Evolutionary conservation across 2,888 invertebrate genomes (phyloP).

Genomic region (Caenorhabditis zanzibari): DNA sequence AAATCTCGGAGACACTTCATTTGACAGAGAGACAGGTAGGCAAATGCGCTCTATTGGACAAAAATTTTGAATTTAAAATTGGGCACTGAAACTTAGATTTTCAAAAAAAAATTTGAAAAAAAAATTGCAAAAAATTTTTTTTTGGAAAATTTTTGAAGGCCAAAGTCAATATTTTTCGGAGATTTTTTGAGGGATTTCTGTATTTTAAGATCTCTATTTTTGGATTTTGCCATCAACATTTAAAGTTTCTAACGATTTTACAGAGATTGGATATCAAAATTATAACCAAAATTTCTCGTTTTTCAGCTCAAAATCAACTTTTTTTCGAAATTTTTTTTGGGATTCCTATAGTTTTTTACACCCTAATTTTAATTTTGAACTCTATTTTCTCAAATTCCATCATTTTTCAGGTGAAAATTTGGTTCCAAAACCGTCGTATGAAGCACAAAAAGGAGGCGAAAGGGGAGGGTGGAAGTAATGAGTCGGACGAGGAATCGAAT

Average conservation of each 20-base stretch:
- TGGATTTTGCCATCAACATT: background rate
- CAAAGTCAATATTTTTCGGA: too few relatives aligned
- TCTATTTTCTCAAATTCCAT: background rate
- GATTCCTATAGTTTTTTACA: background rate
- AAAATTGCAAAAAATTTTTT: background rate
- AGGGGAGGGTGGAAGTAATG: slow-evolving; percentile 74
- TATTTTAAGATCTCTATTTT: too few relatives aligned
- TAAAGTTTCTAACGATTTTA: background rate
- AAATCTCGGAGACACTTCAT: slow-evolving; percentile 81
- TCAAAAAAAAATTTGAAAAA: background rate
- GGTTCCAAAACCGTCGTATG: slow-evolving; percentile 83
- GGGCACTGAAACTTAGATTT: background rate
- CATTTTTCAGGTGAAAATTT: slow-evolving; percentile 81
- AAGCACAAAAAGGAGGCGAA: slow-evolving; percentile 82
- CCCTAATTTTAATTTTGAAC: background rate
- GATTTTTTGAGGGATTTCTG: too few relatives aligned
- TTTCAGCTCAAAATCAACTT: too few relatives aligned
- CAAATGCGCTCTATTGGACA: background rate
- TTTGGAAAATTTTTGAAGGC: too few relatives aligned
- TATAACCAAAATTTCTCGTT: background rate
- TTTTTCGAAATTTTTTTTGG: background rate
- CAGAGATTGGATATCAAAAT: background rate
- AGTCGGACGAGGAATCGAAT: slow-evolving; percentile 75
- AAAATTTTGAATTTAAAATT: background rate
- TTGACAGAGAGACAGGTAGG: slow-evolving; percentile 82